Conservation (phyloP, 1,140 invertebrate species). For the Cyrtorhinus lividipennis region DNA sequence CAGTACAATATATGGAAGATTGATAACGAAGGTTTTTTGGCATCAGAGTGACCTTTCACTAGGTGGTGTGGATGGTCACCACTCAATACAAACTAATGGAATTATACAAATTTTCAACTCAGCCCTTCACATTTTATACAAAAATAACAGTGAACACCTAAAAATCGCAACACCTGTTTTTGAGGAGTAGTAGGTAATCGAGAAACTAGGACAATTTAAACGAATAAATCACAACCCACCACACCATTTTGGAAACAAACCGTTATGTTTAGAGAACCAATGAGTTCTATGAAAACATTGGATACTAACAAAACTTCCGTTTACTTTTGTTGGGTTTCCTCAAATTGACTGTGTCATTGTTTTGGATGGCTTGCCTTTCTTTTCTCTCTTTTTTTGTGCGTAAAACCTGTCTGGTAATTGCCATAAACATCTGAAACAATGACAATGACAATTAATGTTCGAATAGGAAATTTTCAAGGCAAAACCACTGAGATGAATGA, state of each 20-base stretch:
- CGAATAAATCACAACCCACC: not conserved
- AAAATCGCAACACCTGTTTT: too few species aligned
- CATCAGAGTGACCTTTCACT: too few species aligned
- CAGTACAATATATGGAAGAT: too few species aligned
- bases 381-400: slow-evolving; percentile 48
- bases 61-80: too few species aligned
- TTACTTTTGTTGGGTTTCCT: slow-evolving; percentile 25
- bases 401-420: slow-evolving; percentile 54
- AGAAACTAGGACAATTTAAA: too few species aligned
- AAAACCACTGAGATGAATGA: not conserved
- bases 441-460: not conserved
- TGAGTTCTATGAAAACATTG: not conserved
- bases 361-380: slow-evolving; percentile 40
- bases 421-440: slow-evolving; percentile 54
- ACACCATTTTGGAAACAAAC: not conserved
- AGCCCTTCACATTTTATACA: too few species aligned
- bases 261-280: not conserved
- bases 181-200: too few species aligned
- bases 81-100: too few species aligned
- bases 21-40: too few species aligned
- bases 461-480: slow-evolving; percentile 6
- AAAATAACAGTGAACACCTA: too few species aligned
- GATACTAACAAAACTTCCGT: slow-evolving; percentile 27
- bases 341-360: slow-evolving; percentile 26
- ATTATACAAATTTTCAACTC: too few species aligned